Base-by-base conservation (phyloP, 2,888 invertebrate genomes). In the Coenonympha glycerion region DNA sequence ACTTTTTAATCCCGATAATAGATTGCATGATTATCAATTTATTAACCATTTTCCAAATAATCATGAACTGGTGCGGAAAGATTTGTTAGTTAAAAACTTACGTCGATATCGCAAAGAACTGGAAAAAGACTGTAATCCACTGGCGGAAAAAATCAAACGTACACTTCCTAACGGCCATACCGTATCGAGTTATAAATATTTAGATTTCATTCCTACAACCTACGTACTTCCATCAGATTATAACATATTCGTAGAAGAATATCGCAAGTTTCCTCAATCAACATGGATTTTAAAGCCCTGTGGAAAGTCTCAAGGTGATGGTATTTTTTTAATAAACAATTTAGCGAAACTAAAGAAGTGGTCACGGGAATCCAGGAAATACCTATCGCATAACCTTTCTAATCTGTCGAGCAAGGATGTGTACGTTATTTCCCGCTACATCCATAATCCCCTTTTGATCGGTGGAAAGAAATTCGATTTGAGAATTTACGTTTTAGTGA, bases 201-300 rank as follows among this genome's bases (percentile, higher is more conserved):
- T 96, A 71, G 97, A 97, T 81, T 96, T 98, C 65, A 94, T 98
- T 58, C 98, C 98, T 0, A 91, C 95, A 15, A 98, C 98, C 0
- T 98, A 95, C 75, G 95, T 98, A 28, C 85, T 98, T 44, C 98
- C 98, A 1, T 95, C 96, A 41, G 98, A 98, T 80, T 98, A 98
- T 76, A 98, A 97, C 75, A 93, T 97, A 91, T 98, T 98, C 78
- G 97, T 97, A 1, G 97, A 98, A 72, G 97, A 98, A 72, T 98
- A 97, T 74, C 90, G 97, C 47, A 97, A 96, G 82, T 94, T 93
- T 59, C 97, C 97, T 0, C 94, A 95, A 71, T 95, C 95, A 63
- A 98, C 97, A 1, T 98, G 98, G 98, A 98, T 98, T 58, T 96
- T 98, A 93, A 98, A 98, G 75, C 98, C 98, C 0, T 96, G 97